phyloP scores from a whole-genome alignment of 2,113 vertebrate genomes.

The Pelodiscus sinensis region DNA sequence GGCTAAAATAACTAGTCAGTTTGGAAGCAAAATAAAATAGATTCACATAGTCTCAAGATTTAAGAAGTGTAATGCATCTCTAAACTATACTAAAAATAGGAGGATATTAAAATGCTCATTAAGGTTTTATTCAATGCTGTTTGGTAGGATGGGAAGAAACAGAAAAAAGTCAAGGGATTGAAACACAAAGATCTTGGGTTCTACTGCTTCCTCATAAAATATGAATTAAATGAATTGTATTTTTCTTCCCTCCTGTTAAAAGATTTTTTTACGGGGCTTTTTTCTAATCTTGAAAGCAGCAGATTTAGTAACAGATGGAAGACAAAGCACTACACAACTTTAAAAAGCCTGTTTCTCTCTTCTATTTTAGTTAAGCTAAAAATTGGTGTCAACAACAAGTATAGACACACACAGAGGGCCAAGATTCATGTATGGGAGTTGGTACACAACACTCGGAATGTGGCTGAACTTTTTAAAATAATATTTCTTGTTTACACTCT shows the following conservation, averaged over 20 bases:
- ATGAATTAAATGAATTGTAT: background rate
- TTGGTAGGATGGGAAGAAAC: background rate
- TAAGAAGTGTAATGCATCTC: background rate
- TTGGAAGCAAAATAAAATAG: slow-evolving; percentile 1
- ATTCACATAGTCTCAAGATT: background rate
- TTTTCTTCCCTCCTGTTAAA: background rate
- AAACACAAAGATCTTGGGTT: background rate
- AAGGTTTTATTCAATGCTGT: background rate
- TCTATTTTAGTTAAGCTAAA: background rate
- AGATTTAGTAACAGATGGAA: slow-evolving; percentile 9
- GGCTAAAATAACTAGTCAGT: background rate
- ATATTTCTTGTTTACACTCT: background rate
- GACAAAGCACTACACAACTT: background rate
- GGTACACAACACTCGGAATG: background rate
- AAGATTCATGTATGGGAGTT: background rate
- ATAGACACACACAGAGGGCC: background rate
- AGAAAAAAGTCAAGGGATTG: background rate
- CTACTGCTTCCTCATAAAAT: background rate
- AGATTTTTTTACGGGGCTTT: fast-evolving
- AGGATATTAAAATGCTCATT: background rate
- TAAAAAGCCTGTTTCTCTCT: background rate
- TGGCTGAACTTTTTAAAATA: background rate
- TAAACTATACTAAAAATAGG: background rate
- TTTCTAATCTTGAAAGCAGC: background rate
- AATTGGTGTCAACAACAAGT: background rate